A percentile compares a stretch with the other conserved stretches of the same genome.
These are phyloP conservation scores for Ciconia stormi DNA, from an alignment of 2,113 vertebrate species.

Conservation along the genomic window DNA sequence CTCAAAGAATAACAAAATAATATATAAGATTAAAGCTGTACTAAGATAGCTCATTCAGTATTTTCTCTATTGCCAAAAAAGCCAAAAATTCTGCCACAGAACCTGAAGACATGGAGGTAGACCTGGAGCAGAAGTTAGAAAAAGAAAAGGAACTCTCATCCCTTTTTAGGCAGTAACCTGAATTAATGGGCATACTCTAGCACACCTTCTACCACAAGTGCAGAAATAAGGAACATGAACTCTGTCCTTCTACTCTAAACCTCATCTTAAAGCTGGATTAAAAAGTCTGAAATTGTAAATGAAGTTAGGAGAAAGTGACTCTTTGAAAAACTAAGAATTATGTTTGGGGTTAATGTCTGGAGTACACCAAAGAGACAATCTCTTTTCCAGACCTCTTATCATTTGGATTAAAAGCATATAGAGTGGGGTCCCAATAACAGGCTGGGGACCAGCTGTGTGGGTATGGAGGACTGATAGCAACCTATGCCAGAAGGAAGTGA, in stretches of 20 bases:
- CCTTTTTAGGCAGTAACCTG: not conserved
- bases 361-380: not conserved
- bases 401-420: not conserved
- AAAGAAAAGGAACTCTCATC: not conserved
- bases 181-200: not conserved
- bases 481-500: slow-evolving; percentile 29
- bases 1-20: not conserved
- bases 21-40: not conserved
- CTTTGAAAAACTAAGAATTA: not conserved
- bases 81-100: not conserved
- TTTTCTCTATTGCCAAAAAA: not conserved
- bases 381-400: slow-evolving; percentile 6
- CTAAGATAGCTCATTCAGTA: not conserved
- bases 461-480: slow-evolving; percentile 8
- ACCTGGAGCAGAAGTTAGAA: not conserved
- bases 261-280: not conserved
- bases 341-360: not conserved
- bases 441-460: slow-evolving; percentile 46
- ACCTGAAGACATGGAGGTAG: not conserved
- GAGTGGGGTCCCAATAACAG: not conserved
- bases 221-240: not conserved
- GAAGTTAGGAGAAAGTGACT: slow-evolving; percentile 35
- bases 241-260: not conserved
- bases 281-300: not conserved
- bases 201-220: not conserved